These are phyloP conservation scores for Conus betulinus DNA, from an alignment of 1,140 invertebrate genomes.

Conservation along the genomic window DNA sequence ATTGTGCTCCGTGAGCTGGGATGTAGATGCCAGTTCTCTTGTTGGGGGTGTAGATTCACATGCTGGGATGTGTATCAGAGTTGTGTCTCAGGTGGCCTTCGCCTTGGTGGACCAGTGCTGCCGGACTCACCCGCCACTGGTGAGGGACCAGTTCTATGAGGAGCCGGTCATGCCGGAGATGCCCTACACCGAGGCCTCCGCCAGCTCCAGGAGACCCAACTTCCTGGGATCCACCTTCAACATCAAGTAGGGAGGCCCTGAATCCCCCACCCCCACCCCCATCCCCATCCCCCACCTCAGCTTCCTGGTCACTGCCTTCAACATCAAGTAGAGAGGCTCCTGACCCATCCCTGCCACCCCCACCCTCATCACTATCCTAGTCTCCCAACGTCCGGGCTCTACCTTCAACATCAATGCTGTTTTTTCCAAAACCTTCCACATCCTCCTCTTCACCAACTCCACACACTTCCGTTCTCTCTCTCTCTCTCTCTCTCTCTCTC, in stretches of 20 bases:
- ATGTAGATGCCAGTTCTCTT: too few species aligned
- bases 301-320: neutral
- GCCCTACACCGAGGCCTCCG: conserved; percentile 66
- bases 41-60: too few species aligned
- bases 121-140: conserved; percentile 56
- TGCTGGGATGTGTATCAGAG: too few species aligned
- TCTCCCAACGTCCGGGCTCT: too few species aligned
- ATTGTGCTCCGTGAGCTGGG: too few species aligned
- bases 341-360: neutral
- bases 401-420: too few species aligned
- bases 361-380: neutral
- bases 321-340: neutral
- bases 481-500: too few species aligned
- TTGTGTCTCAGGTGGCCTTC: conserved; percentile 58
- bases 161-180: conserved; percentile 58
- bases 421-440: too few species aligned
- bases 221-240: conserved; percentile 68
- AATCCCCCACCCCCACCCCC: too few species aligned
- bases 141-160: conserved; percentile 61
- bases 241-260: conserved; percentile 1
- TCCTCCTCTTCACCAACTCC: too few species aligned
- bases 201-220: conserved; percentile 58
- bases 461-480: too few species aligned
- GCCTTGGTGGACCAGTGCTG: conserved; percentile 66
- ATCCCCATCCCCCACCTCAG: too few species aligned